A percentile compares a stretch with the other conserved stretches of the same genome.
These are phyloP conservation scores for Malacoraja senta DNA, from an alignment of 2,797 vertebrate species.

Conservation along the genomic window DNA sequence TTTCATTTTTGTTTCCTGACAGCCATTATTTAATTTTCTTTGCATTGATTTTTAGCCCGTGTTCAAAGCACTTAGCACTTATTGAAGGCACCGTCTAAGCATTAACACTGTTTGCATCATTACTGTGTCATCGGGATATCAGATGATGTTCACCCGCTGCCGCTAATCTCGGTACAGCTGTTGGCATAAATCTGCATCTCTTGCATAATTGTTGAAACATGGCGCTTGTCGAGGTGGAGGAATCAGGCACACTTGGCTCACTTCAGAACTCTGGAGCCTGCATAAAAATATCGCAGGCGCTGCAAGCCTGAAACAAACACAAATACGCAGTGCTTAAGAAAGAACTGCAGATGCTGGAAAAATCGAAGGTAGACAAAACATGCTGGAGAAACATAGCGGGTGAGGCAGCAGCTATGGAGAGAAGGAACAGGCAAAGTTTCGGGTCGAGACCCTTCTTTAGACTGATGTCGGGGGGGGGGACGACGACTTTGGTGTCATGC, in stretches of 20 bases:
- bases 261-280: too few relatives aligned
- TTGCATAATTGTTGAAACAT: not conserved
- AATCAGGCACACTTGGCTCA: not conserved
- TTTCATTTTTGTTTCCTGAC: conserved; percentile 22
- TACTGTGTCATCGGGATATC: conserved; percentile 9
- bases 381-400: too few relatives aligned
- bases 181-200: not conserved
- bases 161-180: not conserved
- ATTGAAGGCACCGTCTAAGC: not conserved
- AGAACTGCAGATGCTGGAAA: too few relatives aligned
- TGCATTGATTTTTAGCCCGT: conserved; percentile 20
- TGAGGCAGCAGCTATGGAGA: too few relatives aligned
- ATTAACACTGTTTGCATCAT: conserved; percentile 18
- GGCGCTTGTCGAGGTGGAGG: not conserved
- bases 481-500: too few relatives aligned
- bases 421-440: too few relatives aligned
- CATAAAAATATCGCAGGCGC: too few relatives aligned
- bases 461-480: too few relatives aligned
- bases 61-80: conserved; percentile 28
- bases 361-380: too few relatives aligned
- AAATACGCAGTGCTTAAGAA: too few relatives aligned
- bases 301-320: too few relatives aligned
- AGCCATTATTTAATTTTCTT: conserved; percentile 24
- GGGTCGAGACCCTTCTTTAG: too few relatives aligned
- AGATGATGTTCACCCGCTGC: not conserved